Conservation (phyloP, 2,797 vertebrate genomes). For the Toxotes lorentzi region DNA sequence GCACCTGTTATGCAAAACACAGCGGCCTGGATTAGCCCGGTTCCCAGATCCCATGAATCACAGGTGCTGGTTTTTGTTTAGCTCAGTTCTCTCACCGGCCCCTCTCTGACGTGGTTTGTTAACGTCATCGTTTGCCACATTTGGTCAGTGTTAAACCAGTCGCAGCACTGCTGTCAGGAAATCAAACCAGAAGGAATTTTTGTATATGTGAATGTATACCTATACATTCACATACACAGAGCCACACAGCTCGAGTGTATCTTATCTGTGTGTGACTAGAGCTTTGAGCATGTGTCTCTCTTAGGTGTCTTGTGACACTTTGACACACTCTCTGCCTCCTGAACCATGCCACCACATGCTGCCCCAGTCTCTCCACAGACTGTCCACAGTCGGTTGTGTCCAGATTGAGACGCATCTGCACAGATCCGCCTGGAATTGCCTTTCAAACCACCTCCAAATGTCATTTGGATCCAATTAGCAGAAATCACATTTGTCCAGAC, state of each 20-base stretch:
- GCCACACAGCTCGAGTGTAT: too few relatives aligned
- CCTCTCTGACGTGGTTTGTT: conserved; percentile 5
- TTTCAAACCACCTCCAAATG: too few relatives aligned
- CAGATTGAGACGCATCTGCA: too few relatives aligned
- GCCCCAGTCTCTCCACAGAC: too few relatives aligned
- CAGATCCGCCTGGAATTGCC: too few relatives aligned
- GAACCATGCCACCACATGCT: too few relatives aligned
- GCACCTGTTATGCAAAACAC: conserved; percentile 44
- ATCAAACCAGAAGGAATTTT: conserved; percentile 23
- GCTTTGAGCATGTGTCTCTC: conserved; percentile 44
- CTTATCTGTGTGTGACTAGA: conserved; percentile 5
- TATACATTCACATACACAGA: neutral
- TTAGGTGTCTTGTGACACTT: too few relatives aligned
- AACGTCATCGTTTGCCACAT: neutral
- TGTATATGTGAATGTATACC: neutral
- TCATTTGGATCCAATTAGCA: too few relatives aligned
- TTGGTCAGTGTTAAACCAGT: conserved; percentile 16
- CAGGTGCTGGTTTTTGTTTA: neutral
- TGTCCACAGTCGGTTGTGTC: too few relatives aligned
- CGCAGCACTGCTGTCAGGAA: conserved; percentile 2
- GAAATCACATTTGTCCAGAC: too few relatives aligned
- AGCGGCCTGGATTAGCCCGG: conserved; percentile 16
- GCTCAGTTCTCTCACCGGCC: neutral
- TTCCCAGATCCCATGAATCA: conserved; percentile 24
- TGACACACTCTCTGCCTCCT: too few relatives aligned